These are phyloP conservation scores for Erynnis tages DNA, from an alignment of 2,888 invertebrate genomes.

Conservation along the genomic window DNA sequence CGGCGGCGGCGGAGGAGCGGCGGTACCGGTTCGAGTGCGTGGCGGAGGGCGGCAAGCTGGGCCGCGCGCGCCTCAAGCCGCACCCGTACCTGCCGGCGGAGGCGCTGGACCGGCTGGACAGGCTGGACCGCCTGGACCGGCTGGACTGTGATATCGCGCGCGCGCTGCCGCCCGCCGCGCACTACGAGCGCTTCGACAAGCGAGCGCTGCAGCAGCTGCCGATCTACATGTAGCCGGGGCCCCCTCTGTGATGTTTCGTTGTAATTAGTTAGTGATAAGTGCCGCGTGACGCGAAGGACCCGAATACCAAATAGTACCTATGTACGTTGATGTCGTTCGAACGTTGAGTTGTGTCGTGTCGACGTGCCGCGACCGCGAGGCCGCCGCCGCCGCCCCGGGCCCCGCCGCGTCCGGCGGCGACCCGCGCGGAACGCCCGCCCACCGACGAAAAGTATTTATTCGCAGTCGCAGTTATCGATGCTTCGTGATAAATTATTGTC, in stretches of 20 bases:
- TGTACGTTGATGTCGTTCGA: slow-evolving; percentile 72
- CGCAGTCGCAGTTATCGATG: slow-evolving; percentile 72
- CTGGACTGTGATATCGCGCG: slow-evolving; percentile 72
- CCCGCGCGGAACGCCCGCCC: slow-evolving; percentile 43
- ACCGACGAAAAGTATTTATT: slow-evolving; percentile 73
- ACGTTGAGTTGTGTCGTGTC: slow-evolving; percentile 73
- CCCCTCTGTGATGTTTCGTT: slow-evolving; percentile 71
- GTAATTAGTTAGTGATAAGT: slow-evolving; percentile 72
- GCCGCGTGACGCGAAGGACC: slow-evolving; percentile 49
- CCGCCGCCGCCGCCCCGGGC: slow-evolving; percentile 30
- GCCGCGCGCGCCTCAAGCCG: slow-evolving; percentile 44
- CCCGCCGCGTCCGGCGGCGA: slow-evolving; percentile 31
- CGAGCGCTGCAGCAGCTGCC: slow-evolving; percentile 78
- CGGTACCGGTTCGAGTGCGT: slow-evolving; percentile 51
- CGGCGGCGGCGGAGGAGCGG: slow-evolving; percentile 38
- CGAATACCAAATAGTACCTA: slow-evolving; percentile 75
- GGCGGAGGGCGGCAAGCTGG: slow-evolving; percentile 39
- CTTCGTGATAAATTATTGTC: slow-evolving; percentile 73
- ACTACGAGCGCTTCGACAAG: slow-evolving; percentile 76
- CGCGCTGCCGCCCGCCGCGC: slow-evolving; percentile 62
- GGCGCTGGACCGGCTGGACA: slow-evolving; percentile 32
- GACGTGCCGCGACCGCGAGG: slow-evolving; percentile 58
- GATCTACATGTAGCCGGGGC: slow-evolving; percentile 73
- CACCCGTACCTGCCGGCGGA: slow-evolving; percentile 49
- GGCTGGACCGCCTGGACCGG: slow-evolving; percentile 31